Evolutionary conservation across 1,140 invertebrate species (phyloP), one percentile per base, ranked within the genome.

Genomic region (Vollenhovia emeryi): DNA sequence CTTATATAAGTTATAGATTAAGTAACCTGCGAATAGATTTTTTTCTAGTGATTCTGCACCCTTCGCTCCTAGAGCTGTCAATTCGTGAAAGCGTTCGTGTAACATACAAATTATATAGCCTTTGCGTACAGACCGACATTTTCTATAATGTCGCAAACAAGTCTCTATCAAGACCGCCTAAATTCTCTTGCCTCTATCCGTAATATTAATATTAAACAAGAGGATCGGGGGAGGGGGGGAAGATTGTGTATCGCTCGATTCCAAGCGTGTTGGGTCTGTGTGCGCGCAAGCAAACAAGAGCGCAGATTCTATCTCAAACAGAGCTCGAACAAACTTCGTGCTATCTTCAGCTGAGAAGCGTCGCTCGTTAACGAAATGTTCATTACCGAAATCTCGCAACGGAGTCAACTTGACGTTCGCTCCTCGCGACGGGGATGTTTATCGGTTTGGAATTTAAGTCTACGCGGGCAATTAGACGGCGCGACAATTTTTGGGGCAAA

Each of bases 371-470:
- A 59, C 66, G 57, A 73, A 79, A 82, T 24, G 43, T 24, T 43
- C 48, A 57, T 33, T n/a, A 27, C 66, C 36, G 52, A 82, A 73
- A 82, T 82, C 66, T 82, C 45, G 33, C 24, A 24, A 36, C 30
- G 75, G 60, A 50, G n/a, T 21, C 76, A 79, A 68, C 45, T n/a
- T 68, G 60, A 52, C 33, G 50, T 15, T 57, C 43, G 24, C 18
- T 45, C 11, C 11, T 21, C n/a, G n/a, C 36, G 27, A 66, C 36
- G 9, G 7, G 21, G n/a, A 9, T 57, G 64, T 43, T 64, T 84
- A 62, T 60, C 27, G 30, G 11, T 64, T 45, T 36, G 55, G 43
- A 84, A 84, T 84, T 74, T 76, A 52, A 59, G 43, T 84, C 80
- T 33, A 43, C 24, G 43, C 43, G 60, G 43, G 18, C 57, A 84